Conservation (phyloP, 1,140 invertebrate species). For the Nephila pilipes region DNA sequence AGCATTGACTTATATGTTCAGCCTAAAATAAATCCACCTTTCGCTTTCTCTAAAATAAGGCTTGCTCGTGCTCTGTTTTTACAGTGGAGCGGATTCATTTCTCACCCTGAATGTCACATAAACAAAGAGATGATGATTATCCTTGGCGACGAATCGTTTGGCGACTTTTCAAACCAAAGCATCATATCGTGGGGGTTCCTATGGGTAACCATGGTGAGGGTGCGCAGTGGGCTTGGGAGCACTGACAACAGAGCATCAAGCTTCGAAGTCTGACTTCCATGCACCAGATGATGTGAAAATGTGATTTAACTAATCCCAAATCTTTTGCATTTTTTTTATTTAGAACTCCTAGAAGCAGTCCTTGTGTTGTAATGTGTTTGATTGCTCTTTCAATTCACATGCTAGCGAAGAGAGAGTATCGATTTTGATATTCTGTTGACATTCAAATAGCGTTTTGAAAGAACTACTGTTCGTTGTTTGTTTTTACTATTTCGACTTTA, state of each 20-base stretch:
- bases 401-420: neutral
- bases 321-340: neutral
- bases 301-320: conserved; percentile 4
- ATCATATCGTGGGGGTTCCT: conserved; percentile 19
- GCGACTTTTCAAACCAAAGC: conserved; percentile 43
- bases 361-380: neutral
- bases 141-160: conserved; percentile 37
- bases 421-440: conserved; percentile 19
- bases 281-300: conserved; percentile 43
- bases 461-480: neutral
- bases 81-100: neutral
- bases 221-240: conserved; percentile 70
- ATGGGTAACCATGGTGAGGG: conserved; percentile 71
- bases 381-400: neutral
- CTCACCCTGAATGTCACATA: neutral
- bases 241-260: conserved; percentile 63
- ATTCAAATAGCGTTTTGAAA: conserved; percentile 3
- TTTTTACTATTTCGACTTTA: conserved; percentile 15
- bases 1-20: neutral
- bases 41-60: neutral
- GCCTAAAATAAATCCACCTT: neutral
- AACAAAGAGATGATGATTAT: neutral
- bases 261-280: neutral
- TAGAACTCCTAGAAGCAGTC: neutral
- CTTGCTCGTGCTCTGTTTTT: neutral